Base-by-base conservation (phyloP, 2,113 vertebrate genomes). In the Ovibos moschatus region DNA sequence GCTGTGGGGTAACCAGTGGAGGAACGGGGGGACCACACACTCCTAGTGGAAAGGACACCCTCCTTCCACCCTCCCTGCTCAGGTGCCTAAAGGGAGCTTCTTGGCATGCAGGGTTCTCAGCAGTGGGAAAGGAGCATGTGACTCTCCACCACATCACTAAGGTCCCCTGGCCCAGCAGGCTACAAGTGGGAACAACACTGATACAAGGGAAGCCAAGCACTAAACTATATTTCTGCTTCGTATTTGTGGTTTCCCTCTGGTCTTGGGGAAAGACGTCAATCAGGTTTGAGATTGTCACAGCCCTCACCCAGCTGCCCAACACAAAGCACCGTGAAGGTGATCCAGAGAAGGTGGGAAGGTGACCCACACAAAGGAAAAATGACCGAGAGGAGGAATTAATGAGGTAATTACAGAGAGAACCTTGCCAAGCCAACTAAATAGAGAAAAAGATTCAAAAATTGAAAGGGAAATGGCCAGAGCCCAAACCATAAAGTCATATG, bases 101-200 rank as follows among this genome's bases (percentile, higher is more conserved):
- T 96, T 43, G 78, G 67, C 94, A 79, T 90, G 91, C 64, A 95
- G 84, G 55, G 16, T 45, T 74, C 85, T 95, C 88, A 51, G 25
- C 25, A 12, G 87, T 21, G 5, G 33, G 78, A 95, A 93, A 12
- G 47, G 45, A 94, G 16, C 36, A 14, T 19, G 71, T 74, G 71
- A 64, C 74, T 87, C 60, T 58, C n/a, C 1, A 79, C 17, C 21
- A 47, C 21, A 53, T 67, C 14, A 28, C 33, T 81, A 85, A 92
- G 51, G 88, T 90, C 21, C 53, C n/a, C 62, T 36, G 43, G 62
- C 36, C 71, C 60, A 79, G 87, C 9, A 87, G 53, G 47, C 71
- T 67, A 62, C 30, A 79, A 90, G 60, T 45, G 28, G 36, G 36
- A 92, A 81, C 60, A 76, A 89, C 76, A 74, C 2, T 50, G n/a